Percentiles rank a stretch among this genome's conserved stretches.
These are phyloP conservation scores for Drosophila santomea DNA, from an alignment of 1,140 invertebrate genomes.

Conservation along the genomic window DNA sequence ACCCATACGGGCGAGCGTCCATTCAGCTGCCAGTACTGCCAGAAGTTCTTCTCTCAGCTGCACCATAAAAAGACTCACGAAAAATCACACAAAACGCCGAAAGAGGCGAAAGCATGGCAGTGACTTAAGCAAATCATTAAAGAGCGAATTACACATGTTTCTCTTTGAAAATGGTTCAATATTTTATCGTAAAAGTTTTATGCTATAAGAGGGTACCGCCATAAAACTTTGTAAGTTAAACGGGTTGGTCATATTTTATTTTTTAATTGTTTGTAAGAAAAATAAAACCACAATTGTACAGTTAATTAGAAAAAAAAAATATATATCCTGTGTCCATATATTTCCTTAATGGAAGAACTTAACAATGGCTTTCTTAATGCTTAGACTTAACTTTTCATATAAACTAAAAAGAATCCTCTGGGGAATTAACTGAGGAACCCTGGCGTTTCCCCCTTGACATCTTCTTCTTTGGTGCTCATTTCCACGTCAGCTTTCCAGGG, in stretches of 20 bases:
- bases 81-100: constrained; percentile 31
- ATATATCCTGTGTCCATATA: too few relatives aligned
- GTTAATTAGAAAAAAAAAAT: too few relatives aligned
- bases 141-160: background rate
- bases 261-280: too few relatives aligned
- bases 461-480: constrained; percentile 4
- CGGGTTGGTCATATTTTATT: too few relatives aligned
- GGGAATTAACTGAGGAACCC: constrained; percentile 35
- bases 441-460: constrained; percentile 49
- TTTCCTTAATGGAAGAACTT: constrained; percentile 1
- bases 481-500: constrained; percentile 45
- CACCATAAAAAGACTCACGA: constrained; percentile 79
- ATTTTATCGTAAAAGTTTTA: too few relatives aligned
- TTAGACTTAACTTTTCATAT: constrained; percentile 2
- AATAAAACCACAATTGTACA: too few relatives aligned
- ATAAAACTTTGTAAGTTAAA: too few relatives aligned
- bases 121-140: background rate
- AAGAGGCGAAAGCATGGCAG: background rate
- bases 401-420: background rate
- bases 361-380: background rate
- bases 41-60: constrained; percentile 59
- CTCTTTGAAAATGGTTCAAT: too few relatives aligned
- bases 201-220: too few relatives aligned
- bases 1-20: constrained; percentile 73
- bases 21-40: constrained; percentile 62